Conservation (phyloP, 2,797 vertebrate species). For the Steatocranus sp. region DNA sequence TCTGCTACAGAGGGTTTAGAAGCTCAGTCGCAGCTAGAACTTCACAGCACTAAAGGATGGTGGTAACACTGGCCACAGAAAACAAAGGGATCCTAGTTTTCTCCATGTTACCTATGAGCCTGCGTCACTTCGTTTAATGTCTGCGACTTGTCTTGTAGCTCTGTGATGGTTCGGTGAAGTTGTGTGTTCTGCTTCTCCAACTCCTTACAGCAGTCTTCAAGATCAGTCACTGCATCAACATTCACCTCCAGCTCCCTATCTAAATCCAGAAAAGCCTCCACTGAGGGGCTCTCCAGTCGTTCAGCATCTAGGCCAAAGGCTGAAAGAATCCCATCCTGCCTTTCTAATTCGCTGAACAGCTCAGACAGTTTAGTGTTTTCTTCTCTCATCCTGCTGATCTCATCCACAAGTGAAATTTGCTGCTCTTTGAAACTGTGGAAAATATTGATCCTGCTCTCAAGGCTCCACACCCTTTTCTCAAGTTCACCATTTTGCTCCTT, state of each 20-base stretch:
- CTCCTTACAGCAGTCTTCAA: slow-evolving; percentile 55
- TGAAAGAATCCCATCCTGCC: slow-evolving; percentile 60
- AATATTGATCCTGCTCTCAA: slow-evolving; percentile 46
- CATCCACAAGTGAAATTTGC: slow-evolving; percentile 38
- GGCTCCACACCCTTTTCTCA: slow-evolving; percentile 55
- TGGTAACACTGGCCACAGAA: background rate
- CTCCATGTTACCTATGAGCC: slow-evolving; percentile 71
- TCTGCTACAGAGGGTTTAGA: background rate
- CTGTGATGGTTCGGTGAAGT: slow-evolving; percentile 57
- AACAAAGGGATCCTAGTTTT: slow-evolving; percentile 21
- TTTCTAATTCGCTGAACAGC: slow-evolving; percentile 72
- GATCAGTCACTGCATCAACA: background rate
- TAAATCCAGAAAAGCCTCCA: slow-evolving; percentile 14
- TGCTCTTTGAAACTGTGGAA: slow-evolving; percentile 38
- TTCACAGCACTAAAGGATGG: slow-evolving; percentile 2
- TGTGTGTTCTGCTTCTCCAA: slow-evolving; percentile 60
- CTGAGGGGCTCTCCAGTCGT: background rate
- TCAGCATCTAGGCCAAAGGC: background rate
- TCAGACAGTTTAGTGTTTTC: slow-evolving; percentile 63
- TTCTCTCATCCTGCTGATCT: slow-evolving; percentile 59
- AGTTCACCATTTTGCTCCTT: slow-evolving; percentile 49
- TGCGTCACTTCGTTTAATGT: slow-evolving; percentile 48
- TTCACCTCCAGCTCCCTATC: slow-evolving; percentile 5
- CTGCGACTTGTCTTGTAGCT: slow-evolving; percentile 62
- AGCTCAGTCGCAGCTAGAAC: background rate